Evolutionary conservation across 2,888 invertebrate species (phyloP), one percentile per base, ranked within the genome.

Genomic region (Phalera bucephala): DNA sequence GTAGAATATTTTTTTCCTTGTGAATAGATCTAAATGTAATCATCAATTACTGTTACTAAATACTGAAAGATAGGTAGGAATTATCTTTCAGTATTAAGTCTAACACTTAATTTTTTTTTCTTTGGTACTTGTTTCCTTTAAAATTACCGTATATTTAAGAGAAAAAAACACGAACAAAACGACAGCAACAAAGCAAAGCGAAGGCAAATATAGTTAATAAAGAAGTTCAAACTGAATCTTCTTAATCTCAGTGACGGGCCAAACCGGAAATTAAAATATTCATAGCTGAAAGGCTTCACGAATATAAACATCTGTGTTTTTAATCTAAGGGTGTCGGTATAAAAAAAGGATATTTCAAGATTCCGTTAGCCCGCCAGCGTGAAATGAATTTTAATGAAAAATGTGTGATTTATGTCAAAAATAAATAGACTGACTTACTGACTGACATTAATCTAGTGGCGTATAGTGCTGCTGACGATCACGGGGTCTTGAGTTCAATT

Each of bases 211-310:
- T 29, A 60, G 53, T 60, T 60, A 53, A 51, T 56, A 56, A 56
- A 51, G 57, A 47, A 59, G 52, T 45, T 46, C 39, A 35, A 22
- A 28, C 35, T 31, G 40, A 35, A 45, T 41, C 53, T 46, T 40
- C 53, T 53, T 56, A 60, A 60, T 60, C 57, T 48, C 47, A 39
- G 45, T 38, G 57, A 41, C 47, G 44, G 39, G 40, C 30, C 33
- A 21, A 37, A 31, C 52, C 60, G 60, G 60, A 60, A 58, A 60
- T 60, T 60, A 60, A 60, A 60, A 58, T 58, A 61, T 58, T 60
- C 62, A 52, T 45, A 40, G 55, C 50, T 48, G 36, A 55, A 58
- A 53, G 46, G 52, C 52, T 54, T 52, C 46, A 41, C 49, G 52
- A 47, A 45, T 57, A 51, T 37, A 52, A 55, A 50, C 55, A 58